Conservation (phyloP, 2,888 invertebrate species). For the Neelides folsomi region DNA sequence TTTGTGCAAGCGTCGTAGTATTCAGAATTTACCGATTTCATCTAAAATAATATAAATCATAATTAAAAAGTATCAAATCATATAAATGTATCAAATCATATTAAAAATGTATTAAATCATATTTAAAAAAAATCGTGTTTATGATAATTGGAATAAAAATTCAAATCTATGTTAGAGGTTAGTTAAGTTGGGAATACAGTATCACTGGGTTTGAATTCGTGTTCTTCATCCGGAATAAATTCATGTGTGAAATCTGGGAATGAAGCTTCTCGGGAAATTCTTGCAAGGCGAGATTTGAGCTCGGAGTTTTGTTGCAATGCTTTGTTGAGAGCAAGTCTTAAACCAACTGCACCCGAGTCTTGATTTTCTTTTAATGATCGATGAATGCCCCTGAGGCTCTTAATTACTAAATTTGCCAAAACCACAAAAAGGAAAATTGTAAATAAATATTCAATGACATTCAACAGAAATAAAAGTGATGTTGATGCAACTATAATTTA, state of each 20-base stretch:
- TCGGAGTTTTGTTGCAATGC: conserved; percentile 63
- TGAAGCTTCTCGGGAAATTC: conserved; percentile 37
- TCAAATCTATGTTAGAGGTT: background rate
- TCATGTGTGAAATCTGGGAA: conserved; percentile 16
- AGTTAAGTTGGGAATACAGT: conserved; percentile 14
- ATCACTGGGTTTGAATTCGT: conserved; percentile 14
- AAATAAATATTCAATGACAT: too few relatives aligned
- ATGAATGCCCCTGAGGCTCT: conserved; percentile 29
- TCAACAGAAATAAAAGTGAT: too few relatives aligned
- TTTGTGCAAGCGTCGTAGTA: conserved; percentile 68
- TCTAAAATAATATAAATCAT: conserved; percentile 13
- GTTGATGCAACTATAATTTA: too few relatives aligned
- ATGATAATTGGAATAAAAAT: background rate
- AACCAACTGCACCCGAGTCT: conserved; percentile 38
- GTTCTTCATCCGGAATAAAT: too few relatives aligned
- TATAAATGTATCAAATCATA: background rate
- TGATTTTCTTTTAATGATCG: conserved; percentile 7
- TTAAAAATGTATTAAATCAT: background rate
- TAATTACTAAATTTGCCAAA: conserved; percentile 20
- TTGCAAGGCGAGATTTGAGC: conserved; percentile 42
- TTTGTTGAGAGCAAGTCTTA: conserved; percentile 49
- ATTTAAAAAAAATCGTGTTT: background rate
- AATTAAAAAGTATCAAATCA: conserved; percentile 1
- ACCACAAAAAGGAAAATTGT: conserved; percentile 3
- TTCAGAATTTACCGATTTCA: conserved; percentile 50